Evolutionary conservation across 2,888 invertebrate species (phyloP), one percentile per base, ranked within the genome.

Genomic region (Agonum fuliginosum): DNA sequence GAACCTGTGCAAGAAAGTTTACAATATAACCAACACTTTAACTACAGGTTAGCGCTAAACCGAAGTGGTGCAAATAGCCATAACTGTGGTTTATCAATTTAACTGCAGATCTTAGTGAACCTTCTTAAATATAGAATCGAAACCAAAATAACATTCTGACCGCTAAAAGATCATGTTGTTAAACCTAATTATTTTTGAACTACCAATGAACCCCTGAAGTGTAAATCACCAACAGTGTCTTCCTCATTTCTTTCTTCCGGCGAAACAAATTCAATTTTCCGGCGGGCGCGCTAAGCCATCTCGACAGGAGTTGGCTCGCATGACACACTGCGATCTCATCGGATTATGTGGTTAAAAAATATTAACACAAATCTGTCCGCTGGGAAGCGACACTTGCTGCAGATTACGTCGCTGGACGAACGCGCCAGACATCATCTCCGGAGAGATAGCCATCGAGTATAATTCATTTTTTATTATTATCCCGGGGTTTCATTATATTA

Each of bases 191-290:
- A n/a, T n/a, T n/a, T n/a, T n/a, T n/a, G n/a, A n/a, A n/a, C n/a
- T n/a, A n/a, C n/a, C n/a, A n/a, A n/a, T n/a, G n/a, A 4, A 1
- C 43, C 14, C 3, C 4, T 14, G 5, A 22, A 20, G n/a, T 22
- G 54, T n/a, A 4, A 54, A 54, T 27, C 19, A 14, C 8, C 80
- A 82, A 80, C 80, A 2, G 6, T 79, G 83, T 83, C 84, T 83
- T 83, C 82, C 79, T 80, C 79, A 82, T 81, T 81, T 73, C 74
- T 75, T 75, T 83, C n/a, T 78, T 81, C 76, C 80, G 83, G 81
- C 82, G 83, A 85, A 80, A 79, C 82, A 87, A 87, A 87, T 86
- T 87, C 86, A 87, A 87, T 87, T 87, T 87, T 87, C 86, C 86
- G 86, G 86, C 82, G 85, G 82, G 85, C 86, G 86, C 84, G 82